Evolutionary conservation across 2,888 invertebrate species (phyloP).

Genomic region (Ypsolopha sequella): DNA sequence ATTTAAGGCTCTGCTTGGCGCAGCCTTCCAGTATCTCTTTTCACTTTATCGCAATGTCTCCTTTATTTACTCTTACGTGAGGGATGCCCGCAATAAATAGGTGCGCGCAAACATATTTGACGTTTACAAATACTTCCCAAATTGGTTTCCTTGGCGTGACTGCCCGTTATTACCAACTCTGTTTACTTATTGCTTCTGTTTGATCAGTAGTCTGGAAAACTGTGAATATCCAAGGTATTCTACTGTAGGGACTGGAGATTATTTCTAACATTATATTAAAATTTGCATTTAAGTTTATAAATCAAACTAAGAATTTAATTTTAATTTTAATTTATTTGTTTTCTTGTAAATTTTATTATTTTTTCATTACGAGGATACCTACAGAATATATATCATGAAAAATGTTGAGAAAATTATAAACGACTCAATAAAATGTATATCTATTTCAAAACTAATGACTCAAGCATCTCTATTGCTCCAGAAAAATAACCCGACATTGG

Average conservation of each 20-base stretch:
- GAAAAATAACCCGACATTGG: neutral
- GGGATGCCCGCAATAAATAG: constrained; percentile 68
- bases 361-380: too few relatives aligned
- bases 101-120: constrained; percentile 67
- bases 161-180: constrained; percentile 58
- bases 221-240: too few relatives aligned
- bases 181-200: constrained; percentile 43
- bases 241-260: too few relatives aligned
- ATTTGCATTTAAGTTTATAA: too few relatives aligned
- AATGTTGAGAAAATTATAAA: too few relatives aligned
- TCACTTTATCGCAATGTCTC: constrained; percentile 67
- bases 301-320: too few relatives aligned
- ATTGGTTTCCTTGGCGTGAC: constrained; percentile 63
- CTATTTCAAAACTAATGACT: neutral
- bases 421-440: neutral
- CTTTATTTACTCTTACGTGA: constrained; percentile 67
- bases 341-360: too few relatives aligned
- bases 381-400: too few relatives aligned
- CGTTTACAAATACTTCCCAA: constrained; percentile 65
- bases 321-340: too few relatives aligned
- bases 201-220: neutral
- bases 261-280: too few relatives aligned
- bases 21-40: constrained; percentile 60
- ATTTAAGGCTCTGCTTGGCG: constrained; percentile 41
- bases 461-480: neutral